These are phyloP conservation scores for Oxygymnocypris stewartii DNA, from an alignment of 2,113 vertebrate species.

Conservation along the genomic window DNA sequence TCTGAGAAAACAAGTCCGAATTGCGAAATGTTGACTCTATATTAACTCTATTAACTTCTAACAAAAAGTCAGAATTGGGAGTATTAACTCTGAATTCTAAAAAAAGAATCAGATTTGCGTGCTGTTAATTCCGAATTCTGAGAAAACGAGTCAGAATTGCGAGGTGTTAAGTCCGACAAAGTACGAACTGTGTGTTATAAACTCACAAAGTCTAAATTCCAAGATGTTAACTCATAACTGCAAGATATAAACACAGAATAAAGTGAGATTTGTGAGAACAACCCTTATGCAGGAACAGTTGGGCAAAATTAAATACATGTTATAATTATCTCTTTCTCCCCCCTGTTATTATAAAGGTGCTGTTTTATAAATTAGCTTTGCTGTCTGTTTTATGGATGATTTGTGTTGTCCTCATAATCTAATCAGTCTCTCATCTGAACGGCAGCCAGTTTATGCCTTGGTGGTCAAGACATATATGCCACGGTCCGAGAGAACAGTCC, in stretches of 20 bases:
- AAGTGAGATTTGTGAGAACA: background rate
- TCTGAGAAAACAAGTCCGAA: background rate
- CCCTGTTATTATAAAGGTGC: background rate
- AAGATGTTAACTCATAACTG: background rate
- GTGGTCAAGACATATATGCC: conserved; percentile 75
- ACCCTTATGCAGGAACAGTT: background rate
- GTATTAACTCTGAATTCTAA: too few relatives aligned
- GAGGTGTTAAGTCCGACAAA: background rate
- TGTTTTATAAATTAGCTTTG: background rate
- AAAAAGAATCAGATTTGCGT: too few relatives aligned
- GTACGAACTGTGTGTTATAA: background rate
- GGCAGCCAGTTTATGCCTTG: conserved; percentile 72
- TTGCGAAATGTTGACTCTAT: too few relatives aligned
- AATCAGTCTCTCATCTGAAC: conserved; percentile 16
- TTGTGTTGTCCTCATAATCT: conserved; percentile 22
- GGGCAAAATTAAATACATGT: background rate
- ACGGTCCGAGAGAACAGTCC: conserved; percentile 82
- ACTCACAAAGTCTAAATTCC: background rate
- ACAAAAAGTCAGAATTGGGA: too few relatives aligned
- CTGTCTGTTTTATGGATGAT: conserved; percentile 15
- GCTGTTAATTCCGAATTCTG: background rate
- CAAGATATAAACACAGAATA: background rate
- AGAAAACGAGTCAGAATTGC: background rate
- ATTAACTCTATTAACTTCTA: too few relatives aligned
- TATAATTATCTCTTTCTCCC: background rate